phyloP scores from a whole-genome alignment of 2,888 invertebrate species.

The Priocnemis perturbator region DNA sequence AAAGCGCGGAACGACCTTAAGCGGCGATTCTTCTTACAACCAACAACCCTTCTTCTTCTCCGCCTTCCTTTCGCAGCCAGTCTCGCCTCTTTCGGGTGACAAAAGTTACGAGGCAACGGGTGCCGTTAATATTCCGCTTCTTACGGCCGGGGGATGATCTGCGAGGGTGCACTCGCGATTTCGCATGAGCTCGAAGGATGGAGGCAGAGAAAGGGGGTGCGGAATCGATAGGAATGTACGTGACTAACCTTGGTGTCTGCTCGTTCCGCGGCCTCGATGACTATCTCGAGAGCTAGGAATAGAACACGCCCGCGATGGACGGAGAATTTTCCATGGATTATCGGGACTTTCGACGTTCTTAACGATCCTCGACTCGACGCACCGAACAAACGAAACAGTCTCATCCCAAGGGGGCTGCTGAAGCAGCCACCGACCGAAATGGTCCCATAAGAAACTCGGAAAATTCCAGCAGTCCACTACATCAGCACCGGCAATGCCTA shows the following conservation, averaged over 20 bases:
- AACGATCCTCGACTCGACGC: too few relatives aligned
- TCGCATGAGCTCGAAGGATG: conserved; percentile 55
- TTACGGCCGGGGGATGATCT: conserved; percentile 53
- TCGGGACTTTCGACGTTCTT: background rate
- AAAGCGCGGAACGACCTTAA: background rate
- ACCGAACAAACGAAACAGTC: too few relatives aligned
- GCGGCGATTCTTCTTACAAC: too few relatives aligned
- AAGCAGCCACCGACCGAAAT: too few relatives aligned
- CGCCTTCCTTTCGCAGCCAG: background rate
- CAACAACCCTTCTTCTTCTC: conserved; percentile 9
- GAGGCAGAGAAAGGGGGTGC: conserved; percentile 11
- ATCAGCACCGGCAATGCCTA: too few relatives aligned
- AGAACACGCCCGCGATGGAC: conserved; percentile 21
- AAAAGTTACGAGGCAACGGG: conserved; percentile 72
- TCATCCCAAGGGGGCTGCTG: too few relatives aligned
- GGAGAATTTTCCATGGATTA: conserved; percentile 8
- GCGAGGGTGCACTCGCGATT: conserved; percentile 60
- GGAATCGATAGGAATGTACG: conserved; percentile 32
- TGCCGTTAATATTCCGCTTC: conserved; percentile 69
- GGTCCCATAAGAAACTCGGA: too few relatives aligned
- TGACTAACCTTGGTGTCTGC: conserved; percentile 54
- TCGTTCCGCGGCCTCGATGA: conserved; percentile 49
- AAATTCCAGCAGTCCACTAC: too few relatives aligned
- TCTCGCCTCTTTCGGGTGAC: conserved; percentile 61
- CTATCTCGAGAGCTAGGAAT: conserved; percentile 42